Evolutionary conservation across 1,140 invertebrate genomes (phyloP), one percentile per base, ranked within the genome.

Genomic region (Conopomorpha cramerella): DNA sequence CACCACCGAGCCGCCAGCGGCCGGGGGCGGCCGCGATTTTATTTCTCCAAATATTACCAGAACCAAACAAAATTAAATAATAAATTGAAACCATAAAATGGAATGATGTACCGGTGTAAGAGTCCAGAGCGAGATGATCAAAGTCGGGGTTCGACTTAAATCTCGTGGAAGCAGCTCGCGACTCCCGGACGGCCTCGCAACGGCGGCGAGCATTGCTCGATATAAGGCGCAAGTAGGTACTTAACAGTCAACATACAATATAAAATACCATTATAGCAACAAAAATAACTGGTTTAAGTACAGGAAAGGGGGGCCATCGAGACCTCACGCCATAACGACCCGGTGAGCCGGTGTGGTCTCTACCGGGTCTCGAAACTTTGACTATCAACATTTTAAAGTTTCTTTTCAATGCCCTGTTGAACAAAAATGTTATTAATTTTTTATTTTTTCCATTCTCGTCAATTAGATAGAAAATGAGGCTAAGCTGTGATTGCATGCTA

Each of bases 221-320:
- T 70, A 61, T 58, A 55, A 56, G 51, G 61, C 71, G 64, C 65
- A 56, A 71, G 66, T 60, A 43, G 68, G 46, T 71, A 73, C 68
- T 74, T 74, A 74, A 74, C 68, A 74, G 62, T 70, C 65, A 72
- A 74, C 65, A 74, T 72, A 74, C 67, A 74, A 70, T 74, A 70
- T 64, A 72, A 74, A 74, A 74, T 72, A 72, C 67, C 65, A 72
- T 43, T 38, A 29, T 43, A 43, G 38, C 61, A 57, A 59, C 45
- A 72, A 61, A 56, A 11, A 30, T 11, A 11, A 11, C 4, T n/a
- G n/a, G n/a, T n/a, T n/a, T n/a, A n/a, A n/a, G n/a, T n/a, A n/a
- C n/a, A n/a, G n/a, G n/a, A n/a, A n/a, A n/a, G n/a, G n/a, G n/a
- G n/a, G n/a, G n/a, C n/a, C n/a, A n/a, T n/a, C n/a, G n/a, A n/a